Percentiles rank a stretch among this genome's conserved stretches.
These are phyloP conservation scores for Habropoda laboriosa DNA, from an alignment of 1,140 invertebrate genomes.

Conservation along the genomic window DNA sequence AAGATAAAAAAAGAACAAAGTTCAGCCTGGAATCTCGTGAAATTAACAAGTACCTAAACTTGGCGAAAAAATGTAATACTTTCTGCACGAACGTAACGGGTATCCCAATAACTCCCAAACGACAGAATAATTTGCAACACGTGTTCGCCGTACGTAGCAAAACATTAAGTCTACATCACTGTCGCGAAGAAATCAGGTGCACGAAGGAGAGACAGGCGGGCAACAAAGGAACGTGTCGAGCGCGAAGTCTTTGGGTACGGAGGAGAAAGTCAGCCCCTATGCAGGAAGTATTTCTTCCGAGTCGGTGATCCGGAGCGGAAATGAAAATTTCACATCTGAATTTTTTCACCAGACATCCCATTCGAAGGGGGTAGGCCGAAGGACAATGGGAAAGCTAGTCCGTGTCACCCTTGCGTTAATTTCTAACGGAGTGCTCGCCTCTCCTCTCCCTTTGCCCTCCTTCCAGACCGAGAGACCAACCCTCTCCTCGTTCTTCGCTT, in stretches of 20 bases:
- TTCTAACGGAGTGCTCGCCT: constrained; percentile 66
- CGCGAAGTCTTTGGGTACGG: constrained; percentile 43
- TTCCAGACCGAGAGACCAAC: not conserved
- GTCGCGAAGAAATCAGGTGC: constrained; percentile 24
- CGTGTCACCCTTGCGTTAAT: constrained; percentile 74
- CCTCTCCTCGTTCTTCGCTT: constrained; percentile 33
- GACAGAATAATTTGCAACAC: too few species aligned
- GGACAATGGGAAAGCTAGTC: constrained; percentile 72
- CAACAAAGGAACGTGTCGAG: constrained; percentile 59
- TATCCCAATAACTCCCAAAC: too few species aligned
- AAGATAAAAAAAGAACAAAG: too few species aligned
- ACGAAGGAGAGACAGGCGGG: constrained; percentile 1
- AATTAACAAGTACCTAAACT: too few species aligned
- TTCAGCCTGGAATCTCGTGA: too few species aligned
- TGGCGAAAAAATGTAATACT: too few species aligned
- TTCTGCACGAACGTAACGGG: too few species aligned
- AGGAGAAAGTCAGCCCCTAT: constrained; percentile 52
- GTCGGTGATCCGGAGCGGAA: constrained; percentile 77
- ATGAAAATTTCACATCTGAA: constrained; percentile 81
- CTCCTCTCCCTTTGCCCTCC: constrained; percentile 28
- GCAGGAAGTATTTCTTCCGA: constrained; percentile 82
- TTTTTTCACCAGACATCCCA: constrained; percentile 72
- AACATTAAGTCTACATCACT: not conserved
- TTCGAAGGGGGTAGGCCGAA: constrained; percentile 57
- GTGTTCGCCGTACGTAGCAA: too few species aligned